A percentile compares a stretch with the other conserved stretches of the same genome.
These are phyloP conservation scores for Actinostola sp. DNA, from an alignment of 92 coral and sea anemone species.

Conservation along the genomic window DNA sequence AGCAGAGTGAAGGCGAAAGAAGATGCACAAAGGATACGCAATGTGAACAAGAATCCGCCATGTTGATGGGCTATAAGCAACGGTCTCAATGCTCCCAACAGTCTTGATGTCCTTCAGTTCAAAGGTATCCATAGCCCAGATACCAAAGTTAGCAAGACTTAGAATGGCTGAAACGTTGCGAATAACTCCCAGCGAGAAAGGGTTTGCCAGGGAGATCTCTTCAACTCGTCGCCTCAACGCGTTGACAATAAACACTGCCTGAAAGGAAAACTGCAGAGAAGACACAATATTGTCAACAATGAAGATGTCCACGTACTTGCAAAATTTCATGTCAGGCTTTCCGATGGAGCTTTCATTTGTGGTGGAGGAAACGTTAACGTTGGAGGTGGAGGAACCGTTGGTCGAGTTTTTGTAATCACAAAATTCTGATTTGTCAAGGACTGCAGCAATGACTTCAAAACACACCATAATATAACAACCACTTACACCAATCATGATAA, in stretches of 20 bases:
- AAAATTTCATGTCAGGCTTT: not conserved
- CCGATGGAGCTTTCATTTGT: not conserved
- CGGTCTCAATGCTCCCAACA: not conserved
- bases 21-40: conserved; percentile 32
- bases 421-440: not conserved
- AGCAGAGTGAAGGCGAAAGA: conserved; percentile 37
- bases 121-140: conserved; percentile 38
- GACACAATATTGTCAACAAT: not conserved
- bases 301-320: not conserved
- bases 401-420: too few species aligned
- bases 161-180: conserved; percentile 22
- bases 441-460: conserved; percentile 1
- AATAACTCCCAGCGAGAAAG: not conserved
- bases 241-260: conserved; percentile 17
- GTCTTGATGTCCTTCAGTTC: conserved; percentile 4
- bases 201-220: not conserved
- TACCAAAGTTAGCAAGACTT: conserved; percentile 24
- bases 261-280: conserved; percentile 18
- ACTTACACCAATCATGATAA: conserved; percentile 32
- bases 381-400: not conserved
- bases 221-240: conserved; percentile 8
- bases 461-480: conserved; percentile 14
- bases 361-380: not conserved
- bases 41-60: conserved; percentile 27
- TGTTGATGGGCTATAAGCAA: not conserved